Evolutionary conservation across 30 jellyfish, hydroid and myxozoan species (phyloP), one percentile per base, ranked within the genome.

Genomic region (Rhopilema esculentum): DNA sequence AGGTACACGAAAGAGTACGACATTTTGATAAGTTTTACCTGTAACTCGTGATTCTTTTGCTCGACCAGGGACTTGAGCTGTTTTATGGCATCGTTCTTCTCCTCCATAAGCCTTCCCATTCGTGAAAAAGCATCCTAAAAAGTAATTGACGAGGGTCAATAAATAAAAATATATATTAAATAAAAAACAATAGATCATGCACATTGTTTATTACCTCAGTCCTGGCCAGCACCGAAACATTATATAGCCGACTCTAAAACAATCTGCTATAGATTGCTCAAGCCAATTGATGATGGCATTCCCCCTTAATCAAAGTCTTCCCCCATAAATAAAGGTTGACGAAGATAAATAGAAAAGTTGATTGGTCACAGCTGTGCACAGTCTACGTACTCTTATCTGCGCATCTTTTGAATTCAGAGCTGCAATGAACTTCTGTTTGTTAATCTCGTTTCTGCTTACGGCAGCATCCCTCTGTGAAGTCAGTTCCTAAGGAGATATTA

Each of bases 381-480:
- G 12, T 40, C 57, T 40, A 75, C 95, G 17, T 53, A 80, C 96
- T 77, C 72, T 88, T 57, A 88, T 61, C 25, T 88, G 96, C 0
- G 66, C 66, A 57, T 88, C 96, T 40, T 88, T 88, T 6, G 87
- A 81, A 63, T 88, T 79, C 88, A 88, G 65, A 1, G 86, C 89
- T 0, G 91, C 29, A 2, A 88, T 88, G 79, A 88, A 88, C 66
- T 79, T 88, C 57, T 88, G 91, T 48, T 85, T 79, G 89, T 88
- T 88, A 0, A 68, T 70, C 27, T 88, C 96, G 27, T 88, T 88
- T 40, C 86, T 69, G 64, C 61, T 64, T 16, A 80, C 49, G 6
- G 96, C 96, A 1, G 84, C 80, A 53, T 88, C 96, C 32, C 96
- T 69, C 65, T 79, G 91, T 53, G 88, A 69, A 7, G 96, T 64